Evolutionary conservation across 1,140 invertebrate species (phyloP).

Genomic region (Anastrepha ludens): DNA sequence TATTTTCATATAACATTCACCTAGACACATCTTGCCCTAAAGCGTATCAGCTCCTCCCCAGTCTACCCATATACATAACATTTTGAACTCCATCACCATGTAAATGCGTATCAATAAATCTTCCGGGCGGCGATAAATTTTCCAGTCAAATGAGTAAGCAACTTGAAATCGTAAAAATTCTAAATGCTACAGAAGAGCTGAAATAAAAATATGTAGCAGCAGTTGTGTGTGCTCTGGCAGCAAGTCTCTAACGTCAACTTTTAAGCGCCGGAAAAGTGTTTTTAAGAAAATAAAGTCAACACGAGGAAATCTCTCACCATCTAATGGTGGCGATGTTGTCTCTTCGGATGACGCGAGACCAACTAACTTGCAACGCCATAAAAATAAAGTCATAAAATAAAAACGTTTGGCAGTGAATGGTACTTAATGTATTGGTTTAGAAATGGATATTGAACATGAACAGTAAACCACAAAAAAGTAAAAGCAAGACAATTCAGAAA

Average conservation of each 20-base stretch:
- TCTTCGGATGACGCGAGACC: neutral
- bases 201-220: neutral
- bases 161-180: slow-evolving; percentile 41
- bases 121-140: slow-evolving; percentile 40
- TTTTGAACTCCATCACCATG: neutral
- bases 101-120: slow-evolving; percentile 36
- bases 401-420: slow-evolving; percentile 43
- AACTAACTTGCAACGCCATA: slow-evolving; percentile 20
- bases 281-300: slow-evolving; percentile 31
- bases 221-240: neutral
- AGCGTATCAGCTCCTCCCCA: neutral
- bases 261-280: slow-evolving; percentile 21
- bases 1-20: neutral
- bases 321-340: neutral
- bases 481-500: neutral
- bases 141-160: slow-evolving; percentile 35
- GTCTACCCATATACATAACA: neutral
- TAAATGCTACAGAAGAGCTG: neutral
- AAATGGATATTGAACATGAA: neutral
- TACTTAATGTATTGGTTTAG: slow-evolving; percentile 42
- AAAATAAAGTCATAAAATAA: slow-evolving; percentile 48
- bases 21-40: neutral
- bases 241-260: neutral
- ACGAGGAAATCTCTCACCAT: neutral
- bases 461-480: neutral